Percentiles rank a stretch among this genome's conserved stretches.
phyloP scores from a whole-genome alignment of 2,797 vertebrate species.

The Falco berigora region DNA sequence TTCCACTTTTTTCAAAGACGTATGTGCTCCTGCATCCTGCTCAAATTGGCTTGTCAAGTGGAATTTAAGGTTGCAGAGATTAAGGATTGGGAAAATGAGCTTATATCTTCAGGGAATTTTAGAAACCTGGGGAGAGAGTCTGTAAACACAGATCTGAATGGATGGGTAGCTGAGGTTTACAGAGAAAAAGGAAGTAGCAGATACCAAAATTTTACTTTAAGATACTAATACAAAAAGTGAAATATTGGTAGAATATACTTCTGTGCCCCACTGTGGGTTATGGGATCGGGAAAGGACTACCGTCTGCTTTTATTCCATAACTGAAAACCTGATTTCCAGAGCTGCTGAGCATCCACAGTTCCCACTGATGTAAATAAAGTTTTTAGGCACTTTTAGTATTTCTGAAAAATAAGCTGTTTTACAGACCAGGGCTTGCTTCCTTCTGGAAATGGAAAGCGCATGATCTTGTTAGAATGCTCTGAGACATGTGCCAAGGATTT shows the following conservation, averaged over 20 bases:
- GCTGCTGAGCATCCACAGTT: neutral
- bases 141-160: neutral
- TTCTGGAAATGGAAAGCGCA: neutral
- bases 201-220: neutral
- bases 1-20: neutral
- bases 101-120: neutral
- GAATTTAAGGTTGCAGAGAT: slow-evolving; percentile 27
- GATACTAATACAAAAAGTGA: neutral
- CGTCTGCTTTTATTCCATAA: neutral
- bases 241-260: neutral
- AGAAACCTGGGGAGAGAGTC: neutral
- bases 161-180: neutral
- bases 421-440: neutral
- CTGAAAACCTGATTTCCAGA: neutral
- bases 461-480: neutral
- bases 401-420: neutral
- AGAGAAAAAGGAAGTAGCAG: neutral
- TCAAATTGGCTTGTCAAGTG: neutral
- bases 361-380: neutral
- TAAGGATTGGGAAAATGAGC: neutral
- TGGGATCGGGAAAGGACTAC: neutral
- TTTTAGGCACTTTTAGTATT: neutral
- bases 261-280: neutral
- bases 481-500: neutral
- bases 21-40: neutral